phyloP scores from a whole-genome alignment of 2,797 vertebrate genomes.

The Diglossa cyanea region DNA sequence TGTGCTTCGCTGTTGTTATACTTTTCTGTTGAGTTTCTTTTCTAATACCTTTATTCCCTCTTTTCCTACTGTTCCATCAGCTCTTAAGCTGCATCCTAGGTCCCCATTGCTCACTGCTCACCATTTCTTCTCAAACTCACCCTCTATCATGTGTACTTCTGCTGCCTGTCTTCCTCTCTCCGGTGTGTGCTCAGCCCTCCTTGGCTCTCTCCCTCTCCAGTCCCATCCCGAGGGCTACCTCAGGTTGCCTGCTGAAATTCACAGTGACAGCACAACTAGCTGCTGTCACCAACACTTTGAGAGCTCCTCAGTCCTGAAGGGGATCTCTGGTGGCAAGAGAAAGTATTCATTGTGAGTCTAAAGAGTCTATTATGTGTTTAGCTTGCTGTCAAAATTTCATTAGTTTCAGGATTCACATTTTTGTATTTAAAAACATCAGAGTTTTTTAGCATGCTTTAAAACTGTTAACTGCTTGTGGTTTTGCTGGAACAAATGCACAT shows the following conservation, averaged over 20 bases:
- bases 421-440: not conserved
- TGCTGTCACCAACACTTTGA: not conserved
- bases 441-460: not conserved
- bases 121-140: not conserved
- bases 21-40: not conserved
- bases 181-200: accelerated
- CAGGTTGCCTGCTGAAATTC: not conserved
- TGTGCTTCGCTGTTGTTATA: not conserved
- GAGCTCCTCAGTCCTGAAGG: not conserved
- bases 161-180: not conserved
- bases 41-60: not conserved
- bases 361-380: not conserved
- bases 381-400: not conserved
- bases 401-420: not conserved
- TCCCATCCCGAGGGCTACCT: accelerated
- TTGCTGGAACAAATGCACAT: not conserved
- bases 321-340: not conserved
- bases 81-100: not conserved
- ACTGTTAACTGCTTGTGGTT: not conserved
- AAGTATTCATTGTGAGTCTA: not conserved
- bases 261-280: not conserved
- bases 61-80: not conserved
- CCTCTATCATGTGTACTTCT: accelerated
- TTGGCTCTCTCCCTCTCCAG: not conserved
- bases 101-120: not conserved